Base-by-base conservation (phyloP, 2,888 invertebrate species). In the Hirtodrosophila duncani region DNA sequence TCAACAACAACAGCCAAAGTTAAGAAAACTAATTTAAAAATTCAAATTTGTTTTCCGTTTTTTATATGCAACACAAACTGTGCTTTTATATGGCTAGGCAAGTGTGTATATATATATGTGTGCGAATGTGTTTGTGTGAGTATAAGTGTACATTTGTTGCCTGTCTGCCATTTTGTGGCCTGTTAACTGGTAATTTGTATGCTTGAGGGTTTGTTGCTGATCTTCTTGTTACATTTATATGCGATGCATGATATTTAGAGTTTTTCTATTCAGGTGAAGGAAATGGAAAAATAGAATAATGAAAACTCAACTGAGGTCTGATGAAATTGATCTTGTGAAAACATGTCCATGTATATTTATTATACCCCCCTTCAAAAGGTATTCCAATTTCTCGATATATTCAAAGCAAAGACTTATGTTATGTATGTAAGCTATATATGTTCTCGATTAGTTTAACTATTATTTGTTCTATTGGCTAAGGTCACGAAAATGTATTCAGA, bases 21-120 rank as follows among this genome's bases (percentile, higher is more conserved):
- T 85, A 83, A 81, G 85, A 85, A 86, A 86, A 85, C 86, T 85
- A 85, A 85, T 85, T 85, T 86, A 84, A 85, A 86, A 86, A 86
- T 85, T 85, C 84, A 85, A 85, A 85, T 85, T 83, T 84, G 62
- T 74, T 79, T 83, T 78, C 71, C 67, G 66, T 63, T 64, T 75
- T 62, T 69, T 69, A 75, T 75, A 75, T 80, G 74, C 80, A 57
- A 56, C 69, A 67, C 72, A 72, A 72, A 75, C 72, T 80, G 74
- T 78, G 66, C 67, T 67, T 75, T 81, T 78, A 80, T 75, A 68
- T 67, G 75, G 65, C 51, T 57, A 26, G 48, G 59, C 60, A 38
- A 39, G 37, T 44, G 20, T 14, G 8, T 41, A 18, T 18, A 3
- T 23, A 10, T 30, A 18, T 45, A 11, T 16, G 21, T 48, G 16